Conservation (phyloP, 2,888 invertebrate genomes). For the Lobophora halterata region DNA sequence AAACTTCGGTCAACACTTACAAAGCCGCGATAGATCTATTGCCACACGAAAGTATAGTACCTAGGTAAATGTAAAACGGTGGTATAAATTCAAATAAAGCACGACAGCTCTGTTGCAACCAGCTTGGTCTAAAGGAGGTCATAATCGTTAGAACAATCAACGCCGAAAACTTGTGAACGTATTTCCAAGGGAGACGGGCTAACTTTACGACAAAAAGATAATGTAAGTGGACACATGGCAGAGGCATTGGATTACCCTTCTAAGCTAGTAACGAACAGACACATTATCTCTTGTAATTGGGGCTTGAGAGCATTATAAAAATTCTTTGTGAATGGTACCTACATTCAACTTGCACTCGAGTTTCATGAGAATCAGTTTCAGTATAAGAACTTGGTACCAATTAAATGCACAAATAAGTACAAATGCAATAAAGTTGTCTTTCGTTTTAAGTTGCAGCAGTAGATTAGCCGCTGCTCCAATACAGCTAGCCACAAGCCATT, state of each 20-base stretch:
- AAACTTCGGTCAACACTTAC: slow-evolving; percentile 26
- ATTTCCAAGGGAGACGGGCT: slow-evolving; percentile 32
- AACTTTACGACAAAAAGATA: slow-evolving; percentile 42
- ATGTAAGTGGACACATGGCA: slow-evolving; percentile 58
- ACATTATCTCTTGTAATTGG: slow-evolving; percentile 68
- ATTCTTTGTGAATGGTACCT: slow-evolving; percentile 44
- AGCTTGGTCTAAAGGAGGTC: slow-evolving; percentile 56
- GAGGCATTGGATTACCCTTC: slow-evolving; percentile 60
- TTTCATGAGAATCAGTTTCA: slow-evolving; percentile 35
- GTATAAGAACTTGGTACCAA: background rate
- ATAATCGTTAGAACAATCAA: slow-evolving; percentile 69
- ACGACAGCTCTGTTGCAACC: slow-evolving; percentile 47
- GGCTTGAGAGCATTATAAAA: slow-evolving; percentile 66
- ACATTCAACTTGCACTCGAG: slow-evolving; percentile 36
- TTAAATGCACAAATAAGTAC: no score
- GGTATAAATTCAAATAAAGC: slow-evolving; percentile 51
- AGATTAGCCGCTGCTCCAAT: slow-evolving; percentile 12
- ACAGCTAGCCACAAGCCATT: slow-evolving; percentile 27
- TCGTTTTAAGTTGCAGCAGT: slow-evolving; percentile 1
- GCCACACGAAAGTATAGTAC: slow-evolving; percentile 10
- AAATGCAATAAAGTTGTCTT: background rate
- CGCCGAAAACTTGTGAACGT: slow-evolving; percentile 51
- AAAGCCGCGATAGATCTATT: slow-evolving; percentile 21
- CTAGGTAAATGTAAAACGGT: slow-evolving; percentile 24
- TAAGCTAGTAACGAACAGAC: slow-evolving; percentile 54